Base-by-base conservation (phyloP, 2,888 invertebrate species). In the Dasypogon diadema region DNA sequence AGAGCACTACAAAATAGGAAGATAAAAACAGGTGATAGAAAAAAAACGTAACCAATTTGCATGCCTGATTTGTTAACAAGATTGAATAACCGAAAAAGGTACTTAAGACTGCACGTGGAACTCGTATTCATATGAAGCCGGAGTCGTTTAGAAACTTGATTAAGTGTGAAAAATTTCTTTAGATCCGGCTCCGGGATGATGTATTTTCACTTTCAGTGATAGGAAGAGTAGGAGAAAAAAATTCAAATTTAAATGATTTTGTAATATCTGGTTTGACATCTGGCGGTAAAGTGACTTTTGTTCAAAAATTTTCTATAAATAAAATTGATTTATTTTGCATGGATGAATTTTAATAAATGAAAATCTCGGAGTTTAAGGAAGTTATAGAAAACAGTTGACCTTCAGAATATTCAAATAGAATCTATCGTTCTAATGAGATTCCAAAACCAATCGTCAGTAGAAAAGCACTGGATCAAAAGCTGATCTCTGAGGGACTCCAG, bases 31-130 rank as follows among this genome's bases (percentile, higher is more conserved):
- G 65, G 65, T 65, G 65, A 65, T 65, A 65, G 65, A 65, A 65
- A 21, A 65, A 46, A 51, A 51, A 51, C 51, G 46, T 48, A 22
- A 46, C 46, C 21, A 65, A 65, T 65, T 65, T 65, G 65, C 65
- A 65, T 46, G 65, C 46, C 22, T 65, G 65, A 65, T 65, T 65
- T 65, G 65, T 65, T 65, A 65, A 65, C 65, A 24, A 65, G 65
- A 65, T 65, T 65, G 48, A 65, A 46, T 46, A 65, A 65, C 65
- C 65, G 65, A 65, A 65, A 65, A 65, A 42, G 12, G 42, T 12
- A 3, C 2, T 12, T 42, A 12, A 6, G 12, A 42, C n/a, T 42
- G 65, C 65, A 46, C 65, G 65, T 65, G 65, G 65, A 42, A 3
- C 42, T 6, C 2, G 2, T 42, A 42, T 42, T 6, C 1, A 42